Percentiles rank a stretch among this genome's conserved stretches.
These are phyloP conservation scores for Lates calcarifer DNA, from an alignment of 2,113 vertebrate genomes.

Conservation along the genomic window DNA sequence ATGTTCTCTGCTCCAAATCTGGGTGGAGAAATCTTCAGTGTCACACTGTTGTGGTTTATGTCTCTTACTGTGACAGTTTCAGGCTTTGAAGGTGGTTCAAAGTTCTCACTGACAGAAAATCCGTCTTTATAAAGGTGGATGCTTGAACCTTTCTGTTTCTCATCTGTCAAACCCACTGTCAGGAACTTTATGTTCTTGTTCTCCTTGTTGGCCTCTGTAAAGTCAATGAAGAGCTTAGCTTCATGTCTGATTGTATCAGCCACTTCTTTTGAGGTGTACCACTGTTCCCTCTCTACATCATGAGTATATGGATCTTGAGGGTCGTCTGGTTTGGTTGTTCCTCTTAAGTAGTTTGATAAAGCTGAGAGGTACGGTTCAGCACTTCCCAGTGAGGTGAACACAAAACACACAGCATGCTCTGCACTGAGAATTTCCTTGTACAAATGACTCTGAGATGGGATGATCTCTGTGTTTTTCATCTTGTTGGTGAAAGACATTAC, in stretches of 20 bases:
- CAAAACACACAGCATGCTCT: constrained; percentile 43
- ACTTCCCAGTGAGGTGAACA: constrained; percentile 60
- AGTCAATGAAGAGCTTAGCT: constrained; percentile 55
- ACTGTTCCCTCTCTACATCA: constrained; percentile 46
- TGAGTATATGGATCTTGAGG: background rate
- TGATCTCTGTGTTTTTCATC: constrained; percentile 45
- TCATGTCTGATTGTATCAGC: background rate
- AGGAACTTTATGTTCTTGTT: constrained; percentile 41
- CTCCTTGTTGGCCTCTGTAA: constrained; percentile 59
- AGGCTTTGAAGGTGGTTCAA: constrained; percentile 60
- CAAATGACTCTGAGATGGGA: background rate
- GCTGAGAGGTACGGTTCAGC: constrained; percentile 48
- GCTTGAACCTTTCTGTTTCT: background rate
- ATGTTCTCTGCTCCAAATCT: constrained; percentile 45
- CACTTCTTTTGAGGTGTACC: constrained; percentile 18
- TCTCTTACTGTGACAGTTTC: constrained; percentile 24
- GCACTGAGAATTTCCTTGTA: background rate
- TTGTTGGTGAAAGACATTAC: constrained; percentile 29
- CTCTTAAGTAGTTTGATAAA: constrained; percentile 38
- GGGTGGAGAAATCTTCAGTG: constrained; percentile 50
- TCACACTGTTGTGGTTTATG: constrained; percentile 54
- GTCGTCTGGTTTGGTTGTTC: background rate
- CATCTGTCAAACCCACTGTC: constrained; percentile 14
- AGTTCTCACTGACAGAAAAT: constrained; percentile 1
- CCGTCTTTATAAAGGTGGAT: constrained; percentile 49